A percentile compares a stretch with the other conserved stretches of the same genome.
Conservation (phyloP, 2,113 vertebrate species). For the Takifugu flavidus region DNA sequence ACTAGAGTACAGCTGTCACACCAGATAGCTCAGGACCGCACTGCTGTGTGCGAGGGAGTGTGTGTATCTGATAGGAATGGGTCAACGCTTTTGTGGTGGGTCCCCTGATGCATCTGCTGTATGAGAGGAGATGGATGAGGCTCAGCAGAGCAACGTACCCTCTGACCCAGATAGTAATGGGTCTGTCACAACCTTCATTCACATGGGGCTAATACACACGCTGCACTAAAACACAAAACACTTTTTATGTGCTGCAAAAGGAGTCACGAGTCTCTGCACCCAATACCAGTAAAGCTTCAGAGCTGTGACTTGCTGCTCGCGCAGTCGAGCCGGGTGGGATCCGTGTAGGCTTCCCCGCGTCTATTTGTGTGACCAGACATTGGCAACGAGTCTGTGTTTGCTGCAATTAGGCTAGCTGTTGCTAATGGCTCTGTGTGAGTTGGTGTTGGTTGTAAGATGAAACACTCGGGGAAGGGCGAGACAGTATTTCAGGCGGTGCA, state of each 20-base stretch:
- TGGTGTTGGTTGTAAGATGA: slow-evolving; percentile 13
- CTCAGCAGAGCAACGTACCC: slow-evolving; percentile 42
- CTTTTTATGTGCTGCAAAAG: neutral
- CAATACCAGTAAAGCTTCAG: neutral
- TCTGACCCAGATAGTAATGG: slow-evolving; percentile 42
- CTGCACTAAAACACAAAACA: neutral
- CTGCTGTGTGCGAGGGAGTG: slow-evolving; percentile 2
- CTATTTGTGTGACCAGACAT: slow-evolving; percentile 1
- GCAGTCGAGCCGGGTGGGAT: slow-evolving; percentile 16
- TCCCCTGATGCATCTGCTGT: slow-evolving; percentile 28
- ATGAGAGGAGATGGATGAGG: slow-evolving; percentile 38
- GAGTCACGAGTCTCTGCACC: neutral
- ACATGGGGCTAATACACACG: neutral
- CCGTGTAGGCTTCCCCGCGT: slow-evolving; percentile 16
- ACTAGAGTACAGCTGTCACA: slow-evolving; percentile 39
- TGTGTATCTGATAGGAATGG: slow-evolving; percentile 24
- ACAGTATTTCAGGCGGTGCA: too few species aligned
- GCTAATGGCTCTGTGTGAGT: slow-evolving; percentile 40
- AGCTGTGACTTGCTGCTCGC: neutral
- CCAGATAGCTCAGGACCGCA: slow-evolving; percentile 10
- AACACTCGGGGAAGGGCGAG: slow-evolving; percentile 4
- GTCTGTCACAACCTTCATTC: slow-evolving; percentile 13
- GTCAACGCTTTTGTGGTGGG: slow-evolving; percentile 20
- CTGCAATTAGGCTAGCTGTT: slow-evolving; percentile 42
- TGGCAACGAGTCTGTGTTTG: slow-evolving; percentile 19